phyloP scores from a whole-genome alignment of 2,113 vertebrate species.

The Odocoileus hemionus region DNA sequence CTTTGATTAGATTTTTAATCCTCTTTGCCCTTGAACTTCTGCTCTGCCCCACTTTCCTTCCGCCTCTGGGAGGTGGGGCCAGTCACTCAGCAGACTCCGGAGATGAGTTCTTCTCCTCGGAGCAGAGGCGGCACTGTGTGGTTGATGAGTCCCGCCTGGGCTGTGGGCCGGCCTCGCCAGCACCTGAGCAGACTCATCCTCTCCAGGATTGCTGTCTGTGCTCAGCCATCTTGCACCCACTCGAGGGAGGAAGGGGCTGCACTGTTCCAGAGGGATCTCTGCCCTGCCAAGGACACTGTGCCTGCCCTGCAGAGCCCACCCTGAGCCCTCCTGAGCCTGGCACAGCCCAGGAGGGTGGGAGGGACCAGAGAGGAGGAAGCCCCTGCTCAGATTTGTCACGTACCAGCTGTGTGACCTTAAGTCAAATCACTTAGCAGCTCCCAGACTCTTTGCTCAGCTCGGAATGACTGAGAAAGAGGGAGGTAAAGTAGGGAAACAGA shows the following conservation, averaged over 20 bases:
- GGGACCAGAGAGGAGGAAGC: not conserved
- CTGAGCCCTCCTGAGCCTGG: not conserved
- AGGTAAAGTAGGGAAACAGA: not conserved
- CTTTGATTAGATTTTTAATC: constrained; percentile 57
- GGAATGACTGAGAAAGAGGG: not conserved
- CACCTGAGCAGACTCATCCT: not conserved
- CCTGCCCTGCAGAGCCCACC: not conserved
- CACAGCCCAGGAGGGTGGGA: not conserved
- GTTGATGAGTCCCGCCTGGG: fast-evolving
- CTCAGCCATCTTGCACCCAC: not conserved
- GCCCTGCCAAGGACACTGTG: not conserved
- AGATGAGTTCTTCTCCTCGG: not conserved
- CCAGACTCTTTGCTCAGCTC: not conserved
- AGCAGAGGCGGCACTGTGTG: not conserved
- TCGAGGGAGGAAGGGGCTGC: not conserved
- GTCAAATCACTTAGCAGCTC: not conserved
- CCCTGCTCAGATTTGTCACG: not conserved
- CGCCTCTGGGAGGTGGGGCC: not conserved
- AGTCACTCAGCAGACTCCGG: not conserved
- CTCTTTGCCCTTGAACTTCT: constrained; percentile 10
- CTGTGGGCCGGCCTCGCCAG: not conserved
- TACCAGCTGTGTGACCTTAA: not conserved
- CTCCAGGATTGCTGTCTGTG: not conserved
- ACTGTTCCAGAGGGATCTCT: constrained; percentile 26
- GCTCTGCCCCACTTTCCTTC: not conserved